phyloP scores from a whole-genome alignment of 2,888 invertebrate species.

The Didymodactylos carnosus region DNA sequence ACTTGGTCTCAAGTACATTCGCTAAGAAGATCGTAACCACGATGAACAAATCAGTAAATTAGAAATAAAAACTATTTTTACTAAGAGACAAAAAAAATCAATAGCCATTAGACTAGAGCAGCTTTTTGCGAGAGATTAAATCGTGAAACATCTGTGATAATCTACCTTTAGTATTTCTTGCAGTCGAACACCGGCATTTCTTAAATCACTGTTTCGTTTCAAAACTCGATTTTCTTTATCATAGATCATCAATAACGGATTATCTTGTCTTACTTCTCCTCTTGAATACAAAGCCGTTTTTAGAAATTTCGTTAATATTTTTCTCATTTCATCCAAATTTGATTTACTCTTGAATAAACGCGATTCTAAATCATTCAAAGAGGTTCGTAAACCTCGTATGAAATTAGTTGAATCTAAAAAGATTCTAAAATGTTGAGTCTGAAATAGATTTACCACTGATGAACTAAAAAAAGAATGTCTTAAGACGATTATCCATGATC shows the following conservation, averaged over 20 bases:
- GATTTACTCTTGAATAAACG: slow-evolving; percentile 60
- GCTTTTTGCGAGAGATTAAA: too few relatives aligned
- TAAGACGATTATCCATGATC: not conserved
- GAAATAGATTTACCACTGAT: too few relatives aligned
- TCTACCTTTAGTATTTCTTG: not conserved
- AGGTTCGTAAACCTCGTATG: slow-evolving; percentile 43
- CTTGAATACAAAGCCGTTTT: not conserved
- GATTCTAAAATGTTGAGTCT: not conserved
- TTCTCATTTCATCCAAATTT: slow-evolving; percentile 58
- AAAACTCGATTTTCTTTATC: slow-evolving; percentile 53
- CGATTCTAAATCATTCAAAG: slow-evolving; percentile 57
- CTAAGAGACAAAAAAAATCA: too few relatives aligned
- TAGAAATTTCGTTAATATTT: slow-evolving; percentile 44
- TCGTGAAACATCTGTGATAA: too few relatives aligned
- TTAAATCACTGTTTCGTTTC: slow-evolving; percentile 48
- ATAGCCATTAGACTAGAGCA: too few relatives aligned
- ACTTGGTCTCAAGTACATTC: too few relatives aligned
- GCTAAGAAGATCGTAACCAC: too few relatives aligned
- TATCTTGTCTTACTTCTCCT: slow-evolving; percentile 50
- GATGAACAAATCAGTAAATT: too few relatives aligned
- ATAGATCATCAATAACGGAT: slow-evolving; percentile 61
- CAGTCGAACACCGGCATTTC: slow-evolving; percentile 37
- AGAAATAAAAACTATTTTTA: too few relatives aligned
- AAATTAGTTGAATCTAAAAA: not conserved
- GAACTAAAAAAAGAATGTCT: too few relatives aligned